phyloP scores from a whole-genome alignment of 2,888 invertebrate species.

The Pammene aurita region DNA sequence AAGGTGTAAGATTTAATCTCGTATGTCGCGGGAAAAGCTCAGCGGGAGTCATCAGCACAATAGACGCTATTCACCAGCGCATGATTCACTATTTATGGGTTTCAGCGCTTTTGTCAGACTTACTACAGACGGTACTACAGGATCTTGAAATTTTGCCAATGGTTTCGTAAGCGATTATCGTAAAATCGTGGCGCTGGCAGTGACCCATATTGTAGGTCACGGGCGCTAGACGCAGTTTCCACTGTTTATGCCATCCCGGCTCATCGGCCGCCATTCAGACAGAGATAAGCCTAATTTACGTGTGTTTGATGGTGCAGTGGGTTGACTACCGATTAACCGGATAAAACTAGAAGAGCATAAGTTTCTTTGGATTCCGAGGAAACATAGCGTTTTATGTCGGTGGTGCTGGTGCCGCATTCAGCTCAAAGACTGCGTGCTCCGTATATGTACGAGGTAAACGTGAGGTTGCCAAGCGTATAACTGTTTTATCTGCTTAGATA shows the following conservation, averaged over 20 bases:
- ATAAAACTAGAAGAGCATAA: slow-evolving; percentile 10
- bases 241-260: slow-evolving; percentile 46
- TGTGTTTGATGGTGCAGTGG: slow-evolving; percentile 58
- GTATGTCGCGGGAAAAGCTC: slow-evolving; percentile 50
- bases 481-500: slow-evolving; percentile 24
- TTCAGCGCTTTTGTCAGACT: slow-evolving; percentile 67
- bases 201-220: slow-evolving; percentile 78
- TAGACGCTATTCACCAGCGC: slow-evolving; percentile 53
- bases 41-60: slow-evolving; percentile 64
- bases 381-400: slow-evolving; percentile 12
- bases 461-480: slow-evolving; percentile 12
- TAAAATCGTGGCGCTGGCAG: slow-evolving; percentile 75
- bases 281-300: slow-evolving; percentile 59
- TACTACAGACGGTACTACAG: slow-evolving; percentile 76
- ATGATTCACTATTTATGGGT: slow-evolving; percentile 63
- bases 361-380: not conserved
- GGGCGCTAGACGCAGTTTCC: slow-evolving; percentile 55
- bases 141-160: slow-evolving; percentile 82
- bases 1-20: slow-evolving; percentile 51
- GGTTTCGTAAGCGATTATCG: slow-evolving; percentile 76
- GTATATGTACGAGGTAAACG: slow-evolving; percentile 22
- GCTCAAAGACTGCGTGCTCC: slow-evolving; percentile 25
- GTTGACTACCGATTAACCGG: slow-evolving; percentile 58
- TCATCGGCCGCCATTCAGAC: slow-evolving; percentile 50
- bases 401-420: slow-evolving; percentile 6